phyloP scores from a whole-genome alignment of 2,888 invertebrate genomes.

The Osmoderma eremita region DNA sequence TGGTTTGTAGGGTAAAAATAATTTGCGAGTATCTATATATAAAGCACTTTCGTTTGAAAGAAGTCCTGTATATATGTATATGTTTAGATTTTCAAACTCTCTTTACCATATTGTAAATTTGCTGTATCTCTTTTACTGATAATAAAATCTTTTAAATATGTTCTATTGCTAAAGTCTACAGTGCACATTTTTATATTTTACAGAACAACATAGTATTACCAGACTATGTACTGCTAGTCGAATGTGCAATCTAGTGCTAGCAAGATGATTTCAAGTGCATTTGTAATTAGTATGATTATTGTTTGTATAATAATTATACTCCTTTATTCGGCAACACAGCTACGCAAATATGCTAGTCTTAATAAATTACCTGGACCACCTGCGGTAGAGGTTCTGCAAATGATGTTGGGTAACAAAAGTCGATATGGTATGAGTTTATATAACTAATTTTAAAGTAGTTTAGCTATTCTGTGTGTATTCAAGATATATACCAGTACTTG shows the following conservation, averaged over 20 bases:
- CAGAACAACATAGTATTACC: too few species aligned
- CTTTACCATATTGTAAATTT: too few species aligned
- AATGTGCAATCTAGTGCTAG: not conserved
- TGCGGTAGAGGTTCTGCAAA: not conserved
- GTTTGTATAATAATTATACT: not conserved
- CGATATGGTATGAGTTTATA: constrained; percentile 8
- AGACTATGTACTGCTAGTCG: too few species aligned
- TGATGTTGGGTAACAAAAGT: not conserved
- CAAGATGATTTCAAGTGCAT: not conserved
- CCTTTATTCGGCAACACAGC: constrained; percentile 7
- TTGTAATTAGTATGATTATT: not conserved
- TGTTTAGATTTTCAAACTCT: too few species aligned
- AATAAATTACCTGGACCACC: constrained; percentile 38
- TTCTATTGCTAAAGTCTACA: too few species aligned
- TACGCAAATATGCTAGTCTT: constrained; percentile 23
- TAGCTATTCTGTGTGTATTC: not conserved
- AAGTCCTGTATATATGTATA: too few species aligned
- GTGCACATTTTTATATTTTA: too few species aligned
- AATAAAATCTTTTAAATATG: too few species aligned
- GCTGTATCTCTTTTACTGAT: too few species aligned
- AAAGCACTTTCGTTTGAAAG: too few species aligned
- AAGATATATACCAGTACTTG: constrained; percentile 15
- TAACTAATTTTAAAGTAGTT: not conserved
- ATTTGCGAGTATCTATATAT: too few species aligned
- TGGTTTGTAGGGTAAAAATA: too few species aligned